Percentiles rank a stretch among this genome's conserved stretches.
These are phyloP conservation scores for Abramis brama DNA, from an alignment of 2,113 vertebrate genomes.

Conservation along the genomic window DNA sequence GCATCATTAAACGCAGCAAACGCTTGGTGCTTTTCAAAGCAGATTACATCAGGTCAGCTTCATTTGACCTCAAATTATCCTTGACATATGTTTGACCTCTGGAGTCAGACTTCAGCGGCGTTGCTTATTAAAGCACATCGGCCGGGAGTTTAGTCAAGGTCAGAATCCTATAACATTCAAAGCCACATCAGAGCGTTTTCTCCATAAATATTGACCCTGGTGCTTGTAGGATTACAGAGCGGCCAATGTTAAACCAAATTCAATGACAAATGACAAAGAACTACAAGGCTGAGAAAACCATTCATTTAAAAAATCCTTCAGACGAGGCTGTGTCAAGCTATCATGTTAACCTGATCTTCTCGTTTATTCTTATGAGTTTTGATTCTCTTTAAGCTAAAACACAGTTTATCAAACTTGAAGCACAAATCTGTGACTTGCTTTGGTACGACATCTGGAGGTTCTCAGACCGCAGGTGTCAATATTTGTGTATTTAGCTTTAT, in stretches of 20 bases:
- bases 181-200: conserved; percentile 28
- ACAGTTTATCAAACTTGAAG: background rate
- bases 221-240: background rate
- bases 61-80: conserved; percentile 71
- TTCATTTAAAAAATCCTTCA: background rate
- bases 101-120: conserved; percentile 39
- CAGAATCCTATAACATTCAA: conserved; percentile 41
- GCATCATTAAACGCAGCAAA: conserved; percentile 63
- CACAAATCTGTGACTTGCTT: background rate
- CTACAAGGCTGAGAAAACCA: background rate
- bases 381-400: background rate
- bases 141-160: conserved; percentile 56
- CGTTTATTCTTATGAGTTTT: background rate
- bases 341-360: background rate
- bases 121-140: conserved; percentile 49
- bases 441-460: background rate
- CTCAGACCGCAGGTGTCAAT: conserved; percentile 16
- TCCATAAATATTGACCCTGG: conserved; percentile 53
- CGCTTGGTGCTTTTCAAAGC: conserved; percentile 58
- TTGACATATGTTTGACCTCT: conserved; percentile 66
- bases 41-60: conserved; percentile 68
- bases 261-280: background rate
- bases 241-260: background rate
- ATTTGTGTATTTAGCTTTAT: conserved; percentile 24
- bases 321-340: background rate